Base-by-base conservation (phyloP, 2,113 vertebrate species). In the Burhinus oedicnemus region DNA sequence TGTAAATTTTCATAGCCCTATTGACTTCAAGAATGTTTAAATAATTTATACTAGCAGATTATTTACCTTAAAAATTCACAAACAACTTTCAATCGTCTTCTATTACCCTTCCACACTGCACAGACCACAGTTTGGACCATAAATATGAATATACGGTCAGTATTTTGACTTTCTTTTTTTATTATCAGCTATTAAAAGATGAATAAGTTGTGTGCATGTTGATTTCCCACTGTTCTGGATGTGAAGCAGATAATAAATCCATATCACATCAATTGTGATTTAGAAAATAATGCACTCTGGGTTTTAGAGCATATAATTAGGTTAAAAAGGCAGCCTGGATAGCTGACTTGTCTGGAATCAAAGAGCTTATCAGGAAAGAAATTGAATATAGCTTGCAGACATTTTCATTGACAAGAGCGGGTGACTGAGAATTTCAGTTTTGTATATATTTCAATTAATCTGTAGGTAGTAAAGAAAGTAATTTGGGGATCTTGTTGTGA, bases 241-340 rank as follows among this genome's bases (percentile, higher is more conserved):
- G 60, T 88, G 87, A 32, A 95, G 52, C 1, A 0, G 86, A 70
- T 83, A 92, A 89, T 62, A 96, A 97, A 95, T 90, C 95, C 42
- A 70, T 89, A 93, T 38, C 76, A 65, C 76, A 89, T 72, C 83
- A 89, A 83, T 27, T 70, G 17, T 88, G 71, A 38, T 66, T 86
- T 66, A 91, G 54, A 76, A 94, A 94, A 93, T 79, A 55, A 77
- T n/a, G 64, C 38, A 49, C 51, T 86, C 58, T 74, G 71, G 75
- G 66, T 79, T 86, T 91, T 92, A 84, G 58, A 70, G 71, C 34
- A 92, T 23, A 83, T 66, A 93, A 96, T 94, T 94, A 93, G 83
- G 96, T 90, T 85, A 95, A 91, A 95, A 90, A 91, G 52, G 61
- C 52, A 90, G 70, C 66, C 61, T 42, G 44, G 70, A 51, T 72